phyloP scores from a whole-genome alignment of 2,797 vertebrate species.

The Gymnodraco acuticeps region DNA sequence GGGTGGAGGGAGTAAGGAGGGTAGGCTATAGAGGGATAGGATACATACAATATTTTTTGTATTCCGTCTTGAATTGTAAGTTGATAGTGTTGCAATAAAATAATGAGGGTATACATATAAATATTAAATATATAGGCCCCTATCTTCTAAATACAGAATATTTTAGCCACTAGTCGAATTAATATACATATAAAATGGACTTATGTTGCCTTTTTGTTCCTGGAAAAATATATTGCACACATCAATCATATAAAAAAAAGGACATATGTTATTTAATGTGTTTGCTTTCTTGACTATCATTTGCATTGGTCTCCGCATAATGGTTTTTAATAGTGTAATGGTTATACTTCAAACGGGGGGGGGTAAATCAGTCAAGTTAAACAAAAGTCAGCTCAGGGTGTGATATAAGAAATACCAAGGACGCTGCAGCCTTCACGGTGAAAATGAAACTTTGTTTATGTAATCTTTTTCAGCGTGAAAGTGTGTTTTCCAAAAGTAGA shows the following conservation, averaged over 20 bases:
- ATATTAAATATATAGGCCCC: no score
- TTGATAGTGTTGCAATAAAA: no score
- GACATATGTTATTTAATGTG: neutral
- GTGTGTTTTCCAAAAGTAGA: conserved; percentile 78
- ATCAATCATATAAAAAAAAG: neutral
- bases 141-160: neutral
- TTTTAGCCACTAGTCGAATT: neutral
- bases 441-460: conserved; percentile 80
- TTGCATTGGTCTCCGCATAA: neutral
- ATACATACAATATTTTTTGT: no score
- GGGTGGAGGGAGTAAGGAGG: no score
- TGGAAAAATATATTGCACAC: neutral
- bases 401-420: conserved; percentile 50
- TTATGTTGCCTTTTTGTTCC: neutral
- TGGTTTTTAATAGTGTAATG: conserved; percentile 32
- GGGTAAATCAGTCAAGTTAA: conserved; percentile 40
- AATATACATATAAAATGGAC: neutral
- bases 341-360: conserved; percentile 24
- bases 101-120: no score
- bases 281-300: conserved; percentile 9
- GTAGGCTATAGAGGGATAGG: no score
- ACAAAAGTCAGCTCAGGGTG: conserved; percentile 43
- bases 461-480: conserved; percentile 76
- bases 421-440: conserved; percentile 53
- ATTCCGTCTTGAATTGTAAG: no score